These are phyloP conservation scores for Mesembrinibis cayennensis DNA, from an alignment of 2,113 vertebrate species.

Conservation along the genomic window DNA sequence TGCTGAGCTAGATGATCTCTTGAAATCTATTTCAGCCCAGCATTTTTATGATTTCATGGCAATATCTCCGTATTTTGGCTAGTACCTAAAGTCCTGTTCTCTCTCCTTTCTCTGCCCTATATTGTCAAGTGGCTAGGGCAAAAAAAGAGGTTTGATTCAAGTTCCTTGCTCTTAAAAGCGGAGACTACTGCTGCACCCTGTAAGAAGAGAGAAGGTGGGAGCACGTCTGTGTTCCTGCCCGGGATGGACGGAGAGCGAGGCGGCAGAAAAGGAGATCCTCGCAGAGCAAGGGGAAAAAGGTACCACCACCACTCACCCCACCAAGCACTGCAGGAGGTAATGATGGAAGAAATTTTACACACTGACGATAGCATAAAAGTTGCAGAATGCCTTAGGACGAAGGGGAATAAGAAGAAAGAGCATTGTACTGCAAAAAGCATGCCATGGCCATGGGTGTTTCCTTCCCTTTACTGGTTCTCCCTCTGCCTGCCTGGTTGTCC, in stretches of 20 bases:
- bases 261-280: background rate
- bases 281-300: background rate
- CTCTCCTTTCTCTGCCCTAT: background rate
- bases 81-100: background rate
- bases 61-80: background rate
- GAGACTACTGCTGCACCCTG: background rate
- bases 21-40: background rate
- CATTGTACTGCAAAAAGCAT: background rate
- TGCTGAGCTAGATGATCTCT: background rate
- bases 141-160: background rate
- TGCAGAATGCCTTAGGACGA: background rate
- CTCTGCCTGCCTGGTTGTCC: background rate
- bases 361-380: background rate
- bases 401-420: background rate
- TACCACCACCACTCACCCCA: no score
- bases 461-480: background rate
- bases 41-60: background rate
- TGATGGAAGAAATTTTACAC: background rate
- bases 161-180: background rate
- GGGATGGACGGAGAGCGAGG: background rate
- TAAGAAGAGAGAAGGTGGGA: background rate
- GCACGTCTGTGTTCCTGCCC: accelerated
- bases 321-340: accelerated
- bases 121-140: background rate
- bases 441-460: background rate